Percentiles rank a stretch among this genome's conserved stretches.
Conservation (phyloP, 1,140 invertebrate species). For the Drosophila kanapiae region DNA sequence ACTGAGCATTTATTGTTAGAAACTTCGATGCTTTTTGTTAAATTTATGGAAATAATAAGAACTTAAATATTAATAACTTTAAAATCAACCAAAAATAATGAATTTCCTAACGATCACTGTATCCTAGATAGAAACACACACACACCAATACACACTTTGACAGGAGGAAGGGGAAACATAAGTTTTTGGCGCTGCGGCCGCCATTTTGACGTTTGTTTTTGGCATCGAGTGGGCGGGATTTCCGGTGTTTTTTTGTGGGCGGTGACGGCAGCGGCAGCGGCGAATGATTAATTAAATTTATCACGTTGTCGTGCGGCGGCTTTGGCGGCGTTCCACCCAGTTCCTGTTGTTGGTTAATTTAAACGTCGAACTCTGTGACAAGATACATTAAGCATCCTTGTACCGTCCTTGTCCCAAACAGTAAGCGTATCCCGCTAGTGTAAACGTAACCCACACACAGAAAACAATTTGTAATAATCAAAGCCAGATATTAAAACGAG, state of each 20-base stretch:
- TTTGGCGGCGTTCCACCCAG: slow-evolving; percentile 29
- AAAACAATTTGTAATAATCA: neutral
- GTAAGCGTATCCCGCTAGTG: slow-evolving; percentile 11
- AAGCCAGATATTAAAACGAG: too few species aligned
- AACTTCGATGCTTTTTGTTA: too few species aligned
- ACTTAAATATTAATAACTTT: too few species aligned
- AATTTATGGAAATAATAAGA: too few species aligned
- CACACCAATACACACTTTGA: neutral
- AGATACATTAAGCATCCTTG: slow-evolving; percentile 70
- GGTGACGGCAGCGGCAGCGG: neutral
- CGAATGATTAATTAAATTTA: slow-evolving; percentile 83
- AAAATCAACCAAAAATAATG: too few species aligned
- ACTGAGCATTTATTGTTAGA: too few species aligned
- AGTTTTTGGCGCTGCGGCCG: slow-evolving; percentile 60
- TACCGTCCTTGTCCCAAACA: slow-evolving; percentile 20
- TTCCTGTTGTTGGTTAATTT: slow-evolving; percentile 72
- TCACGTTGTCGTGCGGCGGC: slow-evolving; percentile 66
- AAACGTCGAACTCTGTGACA: slow-evolving; percentile 76
- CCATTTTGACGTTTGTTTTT: slow-evolving; percentile 74
- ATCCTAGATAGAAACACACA: neutral
- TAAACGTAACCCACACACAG: slow-evolving; percentile 4
- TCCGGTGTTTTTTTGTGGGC: neutral
- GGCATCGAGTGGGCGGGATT: slow-evolving; percentile 9
- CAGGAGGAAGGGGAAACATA: slow-evolving; percentile 26
- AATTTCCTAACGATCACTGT: slow-evolving; percentile 5